Evolutionary conservation across 2,113 vertebrate genomes (phyloP).

Genomic region (Phrynosoma platyrhinos): DNA sequence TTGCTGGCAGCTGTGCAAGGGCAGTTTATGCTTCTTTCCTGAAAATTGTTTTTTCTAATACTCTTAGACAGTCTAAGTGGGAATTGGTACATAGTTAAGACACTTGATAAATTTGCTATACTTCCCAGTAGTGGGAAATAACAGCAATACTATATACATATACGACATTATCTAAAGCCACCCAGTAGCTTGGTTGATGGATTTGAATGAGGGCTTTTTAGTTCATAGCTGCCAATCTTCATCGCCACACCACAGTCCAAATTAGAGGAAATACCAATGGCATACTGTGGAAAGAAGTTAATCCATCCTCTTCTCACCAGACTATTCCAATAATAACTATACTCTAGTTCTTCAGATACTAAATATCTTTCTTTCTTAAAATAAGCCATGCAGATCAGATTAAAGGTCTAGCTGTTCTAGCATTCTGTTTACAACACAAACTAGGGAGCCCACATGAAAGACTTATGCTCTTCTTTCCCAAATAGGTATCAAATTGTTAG

Average conservation of each 20-base stretch:
- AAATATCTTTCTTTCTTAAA: background rate
- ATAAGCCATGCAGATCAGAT: background rate
- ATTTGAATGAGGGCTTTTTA: constrained; percentile 3
- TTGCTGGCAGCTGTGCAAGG: background rate
- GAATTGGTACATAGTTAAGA: background rate
- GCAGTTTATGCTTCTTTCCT: background rate
- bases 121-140: background rate
- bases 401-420: background rate
- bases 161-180: background rate
- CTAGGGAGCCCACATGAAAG: background rate
- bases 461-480: background rate
- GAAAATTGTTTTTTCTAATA: constrained; percentile 5
- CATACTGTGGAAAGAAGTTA: background rate
- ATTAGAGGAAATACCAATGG: background rate
- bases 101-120: background rate
- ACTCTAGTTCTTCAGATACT: background rate
- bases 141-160: background rate
- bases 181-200: background rate
- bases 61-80: constrained; percentile 9
- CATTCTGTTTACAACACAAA: background rate
- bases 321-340: background rate
- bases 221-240: background rate
- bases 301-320: background rate
- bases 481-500: too few species aligned
- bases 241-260: background rate